A percentile compares a stretch with the other conserved stretches of the same genome.
Evolutionary conservation across 2,888 invertebrate species (phyloP).

Genomic region (Mesochorus sp.): DNA sequence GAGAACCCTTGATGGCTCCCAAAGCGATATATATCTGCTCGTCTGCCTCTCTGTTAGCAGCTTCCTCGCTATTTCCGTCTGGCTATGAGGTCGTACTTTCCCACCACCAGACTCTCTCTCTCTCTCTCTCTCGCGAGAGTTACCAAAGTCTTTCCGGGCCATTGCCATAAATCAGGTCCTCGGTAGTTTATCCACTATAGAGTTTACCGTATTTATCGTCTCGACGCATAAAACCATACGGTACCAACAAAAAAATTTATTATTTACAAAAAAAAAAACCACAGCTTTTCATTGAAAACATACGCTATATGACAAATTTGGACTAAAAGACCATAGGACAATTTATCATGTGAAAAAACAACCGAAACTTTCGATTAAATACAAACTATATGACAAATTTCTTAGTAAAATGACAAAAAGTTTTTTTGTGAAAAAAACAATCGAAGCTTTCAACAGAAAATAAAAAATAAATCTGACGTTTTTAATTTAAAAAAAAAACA

Average conservation of each 20-base stretch:
- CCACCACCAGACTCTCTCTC: slow-evolving; percentile 14
- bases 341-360: too few relatives aligned
- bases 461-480: too few relatives aligned
- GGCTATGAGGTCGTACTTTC: slow-evolving; percentile 43
- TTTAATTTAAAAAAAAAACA: too few relatives aligned
- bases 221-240: slow-evolving; percentile 48
- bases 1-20: slow-evolving; percentile 20
- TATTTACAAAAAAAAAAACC: neutral
- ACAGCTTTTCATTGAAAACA: neutral
- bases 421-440: too few relatives aligned
- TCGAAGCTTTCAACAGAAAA: neutral
- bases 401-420: too few relatives aligned
- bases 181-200: slow-evolving; percentile 54
- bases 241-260: neutral
- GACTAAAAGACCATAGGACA: too few relatives aligned
- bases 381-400: too few relatives aligned
- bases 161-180: slow-evolving; percentile 52
- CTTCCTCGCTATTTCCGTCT: slow-evolving; percentile 59
- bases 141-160: slow-evolving; percentile 27
- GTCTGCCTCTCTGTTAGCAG: neutral
- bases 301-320: neutral
- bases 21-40: neutral
- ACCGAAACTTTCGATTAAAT: too few relatives aligned
- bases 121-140: slow-evolving; percentile 6
- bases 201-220: slow-evolving; percentile 62